phyloP scores from a whole-genome alignment of 2,113 vertebrate species.

The Phaetusa simplex region DNA sequence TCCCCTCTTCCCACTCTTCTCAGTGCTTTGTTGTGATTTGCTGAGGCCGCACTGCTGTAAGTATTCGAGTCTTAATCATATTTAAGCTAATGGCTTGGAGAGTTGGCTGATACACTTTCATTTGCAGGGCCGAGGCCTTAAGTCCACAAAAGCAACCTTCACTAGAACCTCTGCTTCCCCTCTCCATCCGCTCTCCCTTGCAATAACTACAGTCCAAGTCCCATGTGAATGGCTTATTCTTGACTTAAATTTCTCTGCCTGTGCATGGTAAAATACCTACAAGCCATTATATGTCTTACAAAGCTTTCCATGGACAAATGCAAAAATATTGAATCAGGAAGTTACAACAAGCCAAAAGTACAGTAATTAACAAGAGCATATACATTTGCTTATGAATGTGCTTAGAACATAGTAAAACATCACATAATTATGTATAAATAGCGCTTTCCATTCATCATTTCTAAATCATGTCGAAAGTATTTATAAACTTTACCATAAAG shows the following conservation, averaged over 20 bases:
- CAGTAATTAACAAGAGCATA: neutral
- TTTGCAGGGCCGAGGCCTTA: neutral
- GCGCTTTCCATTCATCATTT: constrained; percentile 56
- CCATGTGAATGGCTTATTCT: neutral
- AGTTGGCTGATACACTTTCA: neutral
- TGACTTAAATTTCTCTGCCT: neutral
- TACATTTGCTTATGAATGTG: constrained; percentile 49
- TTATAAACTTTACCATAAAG: constrained; percentile 51
- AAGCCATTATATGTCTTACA: neutral
- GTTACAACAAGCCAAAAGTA: neutral
- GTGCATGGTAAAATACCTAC: neutral
- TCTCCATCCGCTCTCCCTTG: neutral
- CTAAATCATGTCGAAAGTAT: constrained; percentile 68
- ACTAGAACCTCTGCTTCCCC: neutral
- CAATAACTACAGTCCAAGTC: neutral
- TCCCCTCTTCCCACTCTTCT: neutral
- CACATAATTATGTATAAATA: constrained; percentile 41
- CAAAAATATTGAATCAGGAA: neutral
- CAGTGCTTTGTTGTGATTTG: neutral
- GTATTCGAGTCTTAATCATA: neutral
- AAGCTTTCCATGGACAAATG: neutral
- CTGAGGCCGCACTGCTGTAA: neutral
- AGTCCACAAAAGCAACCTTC: neutral
- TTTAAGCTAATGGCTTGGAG: neutral
- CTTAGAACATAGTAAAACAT: constrained; percentile 50